Conservation (phyloP, 2,888 invertebrate species). For the Saturnia pavonia region DNA sequence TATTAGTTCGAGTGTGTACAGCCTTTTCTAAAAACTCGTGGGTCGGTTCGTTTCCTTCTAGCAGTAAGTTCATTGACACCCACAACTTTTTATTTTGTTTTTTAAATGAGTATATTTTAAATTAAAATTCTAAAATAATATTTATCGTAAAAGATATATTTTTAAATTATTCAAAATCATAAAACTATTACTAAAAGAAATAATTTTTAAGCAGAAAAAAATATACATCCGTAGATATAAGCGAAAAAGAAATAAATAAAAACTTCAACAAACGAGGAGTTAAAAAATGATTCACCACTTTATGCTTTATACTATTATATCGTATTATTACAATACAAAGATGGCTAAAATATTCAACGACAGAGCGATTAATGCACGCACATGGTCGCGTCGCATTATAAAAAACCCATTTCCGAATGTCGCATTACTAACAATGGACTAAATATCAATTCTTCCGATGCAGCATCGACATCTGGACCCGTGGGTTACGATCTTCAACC, state of each 20-base stretch:
- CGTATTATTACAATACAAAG: slow-evolving; percentile 14
- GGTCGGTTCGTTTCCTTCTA: too few species aligned
- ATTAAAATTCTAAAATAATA: too few species aligned
- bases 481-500: slow-evolving; percentile 58
- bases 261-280: neutral
- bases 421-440: slow-evolving; percentile 53
- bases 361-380: slow-evolving; percentile 53
- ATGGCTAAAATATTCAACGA: slow-evolving; percentile 42
- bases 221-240: neutral
- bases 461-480: slow-evolving; percentile 62
- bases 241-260: neutral
- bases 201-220: neutral
- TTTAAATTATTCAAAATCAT: too few species aligned
- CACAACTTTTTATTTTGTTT: too few species aligned
- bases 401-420: slow-evolving; percentile 71
- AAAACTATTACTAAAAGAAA: too few species aligned
- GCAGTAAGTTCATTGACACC: too few species aligned
- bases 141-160: too few species aligned
- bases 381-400: slow-evolving; percentile 51
- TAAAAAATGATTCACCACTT: slow-evolving; percentile 14
- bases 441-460: slow-evolving; percentile 62
- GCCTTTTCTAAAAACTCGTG: too few species aligned
- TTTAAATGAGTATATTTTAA: too few species aligned
- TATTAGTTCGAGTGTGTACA: too few species aligned
- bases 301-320: neutral